phyloP scores from a whole-genome alignment of 1,140 invertebrate species.

The Drosophila orena region DNA sequence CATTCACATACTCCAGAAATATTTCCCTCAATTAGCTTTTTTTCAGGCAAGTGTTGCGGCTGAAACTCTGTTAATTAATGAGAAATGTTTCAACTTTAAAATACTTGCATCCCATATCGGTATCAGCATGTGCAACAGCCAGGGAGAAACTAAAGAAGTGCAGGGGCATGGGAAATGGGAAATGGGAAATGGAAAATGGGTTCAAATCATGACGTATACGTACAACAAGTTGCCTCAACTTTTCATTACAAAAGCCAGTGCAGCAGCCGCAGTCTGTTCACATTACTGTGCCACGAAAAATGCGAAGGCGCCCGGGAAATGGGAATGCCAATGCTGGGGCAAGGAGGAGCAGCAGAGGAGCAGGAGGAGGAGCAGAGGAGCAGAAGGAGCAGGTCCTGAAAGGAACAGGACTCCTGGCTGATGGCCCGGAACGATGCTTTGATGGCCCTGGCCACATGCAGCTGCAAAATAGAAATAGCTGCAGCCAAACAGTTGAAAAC shows the following conservation, averaged over 20 bases:
- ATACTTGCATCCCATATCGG: constrained; percentile 20
- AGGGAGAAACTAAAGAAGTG: constrained; percentile 45
- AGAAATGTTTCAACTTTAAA: constrained; percentile 25
- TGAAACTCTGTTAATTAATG: constrained; percentile 7
- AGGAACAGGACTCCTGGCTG: constrained; percentile 26
- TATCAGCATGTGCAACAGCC: constrained; percentile 28
- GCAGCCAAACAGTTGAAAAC: constrained; percentile 38
- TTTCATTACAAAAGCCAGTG: constrained; percentile 64
- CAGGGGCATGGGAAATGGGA: constrained; percentile 22
- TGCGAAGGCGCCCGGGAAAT: constrained; percentile 11
- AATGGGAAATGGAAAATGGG: constrained; percentile 7
- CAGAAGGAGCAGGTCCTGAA: constrained; percentile 1
- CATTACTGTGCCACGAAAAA: constrained; percentile 43
- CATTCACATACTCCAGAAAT: background rate
- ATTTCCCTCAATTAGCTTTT: background rate
- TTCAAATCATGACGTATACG: constrained; percentile 50
- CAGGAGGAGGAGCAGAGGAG: too few species aligned
- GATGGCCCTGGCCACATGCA: constrained; percentile 35
- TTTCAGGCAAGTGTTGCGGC: background rate
- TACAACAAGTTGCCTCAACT: constrained; percentile 64
- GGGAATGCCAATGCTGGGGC: background rate
- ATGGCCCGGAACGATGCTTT: constrained; percentile 43
- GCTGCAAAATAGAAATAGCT: constrained; percentile 14
- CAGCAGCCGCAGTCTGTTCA: constrained; percentile 44
- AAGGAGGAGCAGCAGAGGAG: background rate